These are phyloP conservation scores for Dendrocopos noguchii DNA, from an alignment of 2,113 vertebrate genomes.

Conservation along the genomic window DNA sequence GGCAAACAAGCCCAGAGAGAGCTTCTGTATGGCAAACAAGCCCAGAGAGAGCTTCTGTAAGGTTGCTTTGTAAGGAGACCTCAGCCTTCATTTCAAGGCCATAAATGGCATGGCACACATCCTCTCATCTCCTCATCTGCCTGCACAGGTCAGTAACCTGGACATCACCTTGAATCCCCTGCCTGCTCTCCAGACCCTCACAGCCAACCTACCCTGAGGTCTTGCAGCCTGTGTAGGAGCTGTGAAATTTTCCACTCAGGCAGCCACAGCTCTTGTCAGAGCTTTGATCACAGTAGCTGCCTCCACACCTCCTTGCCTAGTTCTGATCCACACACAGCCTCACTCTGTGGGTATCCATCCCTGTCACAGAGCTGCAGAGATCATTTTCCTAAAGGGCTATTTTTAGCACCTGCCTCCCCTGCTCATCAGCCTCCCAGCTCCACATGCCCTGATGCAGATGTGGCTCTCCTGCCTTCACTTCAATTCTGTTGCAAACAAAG, in stretches of 20 bases:
- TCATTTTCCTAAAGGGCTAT: background rate
- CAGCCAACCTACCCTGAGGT: background rate
- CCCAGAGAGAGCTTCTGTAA: background rate
- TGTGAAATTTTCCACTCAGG: background rate
- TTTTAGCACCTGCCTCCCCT: background rate
- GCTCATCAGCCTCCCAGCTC: background rate
- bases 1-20: no score
- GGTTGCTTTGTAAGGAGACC: background rate
- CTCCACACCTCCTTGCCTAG: background rate
- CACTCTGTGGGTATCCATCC: background rate
- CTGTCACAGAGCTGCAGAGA: background rate
- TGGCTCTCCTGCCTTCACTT: background rate
- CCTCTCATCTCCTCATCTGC: background rate
- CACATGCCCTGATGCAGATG: background rate
- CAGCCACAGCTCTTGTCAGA: background rate
- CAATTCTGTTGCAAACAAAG: background rate
- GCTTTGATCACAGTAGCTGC: background rate
- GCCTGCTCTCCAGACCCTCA: background rate
- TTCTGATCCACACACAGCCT: background rate
- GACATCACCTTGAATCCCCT: background rate
- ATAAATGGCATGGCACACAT: fast-evolving
- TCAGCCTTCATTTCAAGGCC: background rate
- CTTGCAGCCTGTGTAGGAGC: background rate
- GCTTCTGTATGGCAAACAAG: background rate
- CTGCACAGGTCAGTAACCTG: background rate